phyloP scores from a whole-genome alignment of 2,113 vertebrate species.

The Enhydra lutris region DNA sequence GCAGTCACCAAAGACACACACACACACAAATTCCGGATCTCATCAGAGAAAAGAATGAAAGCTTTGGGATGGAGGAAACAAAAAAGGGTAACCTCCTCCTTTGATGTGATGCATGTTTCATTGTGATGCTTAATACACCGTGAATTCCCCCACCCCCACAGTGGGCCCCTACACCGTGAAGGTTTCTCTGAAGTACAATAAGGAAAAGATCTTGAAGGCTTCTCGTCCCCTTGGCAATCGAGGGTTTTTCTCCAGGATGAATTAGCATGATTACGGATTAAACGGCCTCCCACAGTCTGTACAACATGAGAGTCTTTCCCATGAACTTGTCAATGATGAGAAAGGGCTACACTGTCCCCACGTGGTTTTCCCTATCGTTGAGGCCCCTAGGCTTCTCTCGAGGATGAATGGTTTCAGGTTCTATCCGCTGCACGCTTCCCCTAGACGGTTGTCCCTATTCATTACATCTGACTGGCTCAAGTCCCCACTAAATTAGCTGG shows the following conservation, averaged over 20 bases:
- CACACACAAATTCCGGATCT: not conserved
- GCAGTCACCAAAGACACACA: not conserved
- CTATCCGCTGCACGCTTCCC: fast-evolving
- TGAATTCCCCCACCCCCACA: not conserved
- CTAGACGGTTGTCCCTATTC: not conserved
- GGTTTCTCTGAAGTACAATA: not conserved
- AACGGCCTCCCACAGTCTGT: not conserved
- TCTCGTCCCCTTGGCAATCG: not conserved
- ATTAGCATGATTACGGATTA: slow-evolving; percentile 38
- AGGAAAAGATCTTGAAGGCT: not conserved
- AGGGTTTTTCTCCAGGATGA: slow-evolving; percentile 18
- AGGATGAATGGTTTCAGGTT: not conserved
- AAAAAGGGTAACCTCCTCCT: not conserved
- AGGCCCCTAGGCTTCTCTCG: not conserved
- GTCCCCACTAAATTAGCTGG: not conserved
- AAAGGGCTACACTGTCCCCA: not conserved
- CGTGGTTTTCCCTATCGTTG: not conserved
- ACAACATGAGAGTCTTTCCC: not conserved
- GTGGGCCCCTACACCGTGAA: not conserved
- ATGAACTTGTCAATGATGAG: not conserved
- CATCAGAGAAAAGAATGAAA: not conserved
- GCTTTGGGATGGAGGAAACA: not conserved
- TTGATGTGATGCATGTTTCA: not conserved
- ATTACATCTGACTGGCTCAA: not conserved
- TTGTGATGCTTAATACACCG: not conserved